A percentile compares a stretch with the other conserved stretches of the same genome.
These are phyloP conservation scores for Pseudonaja textilis DNA, from an alignment of 2,113 vertebrate species.

Conservation along the genomic window DNA sequence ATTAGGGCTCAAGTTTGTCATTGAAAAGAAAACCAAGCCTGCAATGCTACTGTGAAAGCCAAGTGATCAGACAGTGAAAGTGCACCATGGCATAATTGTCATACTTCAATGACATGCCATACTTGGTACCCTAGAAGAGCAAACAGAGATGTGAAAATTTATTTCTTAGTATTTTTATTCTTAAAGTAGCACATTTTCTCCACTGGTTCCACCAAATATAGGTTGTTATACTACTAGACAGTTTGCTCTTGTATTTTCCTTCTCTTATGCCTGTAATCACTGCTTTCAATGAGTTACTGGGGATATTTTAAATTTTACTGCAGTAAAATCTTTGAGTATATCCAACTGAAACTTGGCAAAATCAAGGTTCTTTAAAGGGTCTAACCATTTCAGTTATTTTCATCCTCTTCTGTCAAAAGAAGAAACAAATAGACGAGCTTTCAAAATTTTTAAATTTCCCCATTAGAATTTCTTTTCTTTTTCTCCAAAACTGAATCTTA, in stretches of 20 bases:
- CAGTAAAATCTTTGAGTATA: background rate
- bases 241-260: background rate
- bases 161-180: background rate
- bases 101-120: background rate
- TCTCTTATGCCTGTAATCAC: background rate
- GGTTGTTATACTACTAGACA: background rate
- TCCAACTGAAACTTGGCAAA: background rate
- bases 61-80: background rate
- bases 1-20: background rate
- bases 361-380: background rate
- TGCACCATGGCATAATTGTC: background rate
- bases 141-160: background rate
- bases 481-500: background rate
- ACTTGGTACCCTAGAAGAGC: background rate
- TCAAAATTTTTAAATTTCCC: background rate
- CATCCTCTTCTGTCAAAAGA: background rate
- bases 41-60: background rate
- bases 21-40: background rate
- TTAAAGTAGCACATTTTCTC: background rate
- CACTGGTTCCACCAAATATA: background rate
- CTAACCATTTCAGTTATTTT: background rate
- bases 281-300: background rate
- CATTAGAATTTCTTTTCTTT: background rate
- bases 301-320: background rate
- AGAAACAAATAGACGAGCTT: background rate